A percentile compares a stretch with the other conserved stretches of the same genome.
Evolutionary conservation across 1,140 invertebrate species (phyloP).

Genomic region (Nilaparvata lugens): DNA sequence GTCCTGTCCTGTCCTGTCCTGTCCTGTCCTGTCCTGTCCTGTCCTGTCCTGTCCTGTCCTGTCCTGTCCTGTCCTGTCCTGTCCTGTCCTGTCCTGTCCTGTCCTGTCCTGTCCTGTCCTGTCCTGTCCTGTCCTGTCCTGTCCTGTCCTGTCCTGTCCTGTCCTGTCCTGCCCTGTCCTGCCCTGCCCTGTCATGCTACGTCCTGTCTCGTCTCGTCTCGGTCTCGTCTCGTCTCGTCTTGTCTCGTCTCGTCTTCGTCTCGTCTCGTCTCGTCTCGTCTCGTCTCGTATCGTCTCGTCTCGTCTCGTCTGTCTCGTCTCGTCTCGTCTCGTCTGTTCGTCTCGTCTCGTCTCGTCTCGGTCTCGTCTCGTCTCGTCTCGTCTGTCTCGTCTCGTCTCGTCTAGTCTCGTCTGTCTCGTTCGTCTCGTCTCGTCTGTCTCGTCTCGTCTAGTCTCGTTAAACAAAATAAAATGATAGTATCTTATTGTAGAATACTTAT

Average conservation of each 20-base stretch:
- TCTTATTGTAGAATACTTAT: too few species aligned
- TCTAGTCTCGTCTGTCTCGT: not conserved
- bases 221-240: conserved; percentile 1
- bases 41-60: not conserved
- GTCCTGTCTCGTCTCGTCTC: too few species aligned
- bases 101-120: conserved; percentile 3
- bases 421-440: too few species aligned
- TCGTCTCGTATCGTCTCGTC: not conserved
- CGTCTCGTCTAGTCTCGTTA: too few species aligned
- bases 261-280: not conserved
- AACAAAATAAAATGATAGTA: too few species aligned
- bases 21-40: not conserved
- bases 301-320: too few species aligned
- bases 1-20: not conserved
- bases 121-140: not conserved
- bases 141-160: conserved; percentile 2
- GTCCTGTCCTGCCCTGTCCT: not conserved
- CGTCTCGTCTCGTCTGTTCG: not conserved
- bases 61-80: not conserved
- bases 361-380: not conserved
- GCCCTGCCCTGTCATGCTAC: too few species aligned
- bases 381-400: too few species aligned
- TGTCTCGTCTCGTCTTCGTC: conserved; percentile 3
- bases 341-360: not conserved
- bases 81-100: not conserved